These are phyloP conservation scores for Rhinogobius similis DNA, from an alignment of 2,113 vertebrate genomes.

Conservation along the genomic window DNA sequence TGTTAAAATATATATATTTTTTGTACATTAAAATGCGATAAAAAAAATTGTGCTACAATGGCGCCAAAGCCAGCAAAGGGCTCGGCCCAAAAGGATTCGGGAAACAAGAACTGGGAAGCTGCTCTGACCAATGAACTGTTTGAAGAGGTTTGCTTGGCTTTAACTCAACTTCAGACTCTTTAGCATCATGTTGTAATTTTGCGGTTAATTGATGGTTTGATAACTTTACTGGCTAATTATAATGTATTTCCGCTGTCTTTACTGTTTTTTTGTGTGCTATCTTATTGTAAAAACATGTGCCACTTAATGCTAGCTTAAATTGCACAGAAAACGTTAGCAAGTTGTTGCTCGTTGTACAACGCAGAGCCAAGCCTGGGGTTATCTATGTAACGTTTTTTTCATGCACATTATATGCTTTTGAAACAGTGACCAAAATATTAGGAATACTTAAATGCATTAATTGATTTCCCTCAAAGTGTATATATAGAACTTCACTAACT, in stretches of 20 bases:
- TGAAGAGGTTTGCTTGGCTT: conserved; percentile 56
- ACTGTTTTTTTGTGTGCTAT: too few species aligned
- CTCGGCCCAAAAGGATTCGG: conserved; percentile 34
- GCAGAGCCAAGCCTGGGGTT: too few species aligned
- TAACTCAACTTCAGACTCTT: not conserved
- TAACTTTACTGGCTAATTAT: not conserved
- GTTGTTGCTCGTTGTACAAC: not conserved
- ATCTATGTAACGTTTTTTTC: too few species aligned
- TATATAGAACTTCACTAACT: not conserved
- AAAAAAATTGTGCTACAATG: conserved; percentile 28
- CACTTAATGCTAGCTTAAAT: not conserved
- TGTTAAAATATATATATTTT: not conserved
- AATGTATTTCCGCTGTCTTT: not conserved
- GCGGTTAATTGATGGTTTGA: not conserved
- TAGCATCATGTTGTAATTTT: not conserved
- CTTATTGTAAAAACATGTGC: not conserved
- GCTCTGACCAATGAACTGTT: conserved; percentile 46
- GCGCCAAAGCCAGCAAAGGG: conserved; percentile 47
- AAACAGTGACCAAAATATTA: too few species aligned
- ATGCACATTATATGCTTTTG: too few species aligned
- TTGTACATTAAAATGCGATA: not conserved
- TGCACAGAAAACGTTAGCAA: not conserved
- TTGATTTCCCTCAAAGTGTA: too few species aligned
- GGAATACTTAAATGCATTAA: too few species aligned
- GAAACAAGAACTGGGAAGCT: conserved; percentile 49